Conservation (phyloP, 2,113 vertebrate genomes). For the Chionis minor region DNA sequence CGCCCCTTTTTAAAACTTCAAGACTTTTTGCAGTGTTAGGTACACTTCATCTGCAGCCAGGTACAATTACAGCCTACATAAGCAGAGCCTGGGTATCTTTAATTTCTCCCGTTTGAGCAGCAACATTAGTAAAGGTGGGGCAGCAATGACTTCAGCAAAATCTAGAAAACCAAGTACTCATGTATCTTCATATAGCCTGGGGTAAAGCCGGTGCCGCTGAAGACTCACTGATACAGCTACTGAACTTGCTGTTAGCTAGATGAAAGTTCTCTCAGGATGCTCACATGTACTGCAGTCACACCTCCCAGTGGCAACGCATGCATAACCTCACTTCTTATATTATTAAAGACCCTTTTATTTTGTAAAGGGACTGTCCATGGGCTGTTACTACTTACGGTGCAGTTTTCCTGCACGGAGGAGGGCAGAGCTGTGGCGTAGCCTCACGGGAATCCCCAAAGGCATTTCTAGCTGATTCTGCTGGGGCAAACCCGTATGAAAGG, state of each 20-base stretch:
- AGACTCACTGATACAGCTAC: not conserved
- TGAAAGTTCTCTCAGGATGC: not conserved
- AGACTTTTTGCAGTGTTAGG: not conserved
- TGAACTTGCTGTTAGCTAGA: not conserved
- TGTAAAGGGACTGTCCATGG: not conserved
- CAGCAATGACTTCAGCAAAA: not conserved
- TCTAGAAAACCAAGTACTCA: not conserved
- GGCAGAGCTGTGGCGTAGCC: fast-evolving
- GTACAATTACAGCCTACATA: not conserved
- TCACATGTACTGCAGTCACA: not conserved
- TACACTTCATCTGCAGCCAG: not conserved
- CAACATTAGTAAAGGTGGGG: not conserved
- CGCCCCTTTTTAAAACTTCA: not conserved
- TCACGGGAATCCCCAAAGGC: not conserved
- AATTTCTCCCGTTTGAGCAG: not conserved
- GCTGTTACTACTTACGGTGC: not conserved
- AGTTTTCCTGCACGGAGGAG: not conserved
- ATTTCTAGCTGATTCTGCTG: not conserved
- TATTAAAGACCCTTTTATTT: not conserved
- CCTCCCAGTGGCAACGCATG: not conserved
- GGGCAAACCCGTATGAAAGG: not conserved
- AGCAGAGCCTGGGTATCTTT: not conserved
- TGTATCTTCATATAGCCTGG: not conserved
- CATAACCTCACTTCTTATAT: not conserved
- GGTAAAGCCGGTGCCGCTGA: not conserved